Base-by-base conservation (phyloP, 2,113 vertebrate species). In the Ptilorrhoa leucosticta region DNA sequence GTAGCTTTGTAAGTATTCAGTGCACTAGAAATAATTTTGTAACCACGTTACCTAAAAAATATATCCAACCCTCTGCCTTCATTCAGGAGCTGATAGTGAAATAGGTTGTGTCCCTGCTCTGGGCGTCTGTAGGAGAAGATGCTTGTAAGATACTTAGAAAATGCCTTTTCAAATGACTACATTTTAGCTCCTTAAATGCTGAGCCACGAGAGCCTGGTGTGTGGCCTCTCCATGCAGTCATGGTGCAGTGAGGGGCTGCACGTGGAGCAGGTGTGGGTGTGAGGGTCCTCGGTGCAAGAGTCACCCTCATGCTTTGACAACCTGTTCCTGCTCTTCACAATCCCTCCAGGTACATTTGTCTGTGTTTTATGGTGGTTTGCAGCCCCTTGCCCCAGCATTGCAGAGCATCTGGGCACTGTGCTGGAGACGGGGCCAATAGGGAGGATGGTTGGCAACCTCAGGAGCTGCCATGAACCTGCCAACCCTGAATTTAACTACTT, bases 161-260 rank as follows among this genome's bases (percentile, higher is more conserved):
- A 60, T 12, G 7, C 27, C 13, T 40, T 78, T 57, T 57, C 27
- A 69, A 57, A 82, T 48, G 0, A n/a, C n/a, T 65, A 15, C 11
- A 15, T 69, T 54, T 71, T 47, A 69, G 23, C 11, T 60, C 35
- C 65, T 56, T 45, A 60, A 51, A 15, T 0, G 0, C 33, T 4
- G 50, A 56, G 10, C 10, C 35, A 18, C 2, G 2, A n/a, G 20
- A 72, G 6, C 16, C 17, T 26, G 5, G 4, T 26, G n/a, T 22
- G 18, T 40, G 42, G 13, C 30, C 23, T 60, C 30, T 76, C 57
- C 20, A 6, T 10, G 26, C 22, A 77, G 33, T 15, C 3, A 4
- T 4, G 2, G 37, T 33, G 70, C 31, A 85, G 31, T 0, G 0
- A 77, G 37, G 30, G 17, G 27, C 15, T n/a, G 40, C 3, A 0